These are phyloP conservation scores for Dolomedes plantarius DNA, from an alignment of 2,888 invertebrate genomes.

Conservation along the genomic window DNA sequence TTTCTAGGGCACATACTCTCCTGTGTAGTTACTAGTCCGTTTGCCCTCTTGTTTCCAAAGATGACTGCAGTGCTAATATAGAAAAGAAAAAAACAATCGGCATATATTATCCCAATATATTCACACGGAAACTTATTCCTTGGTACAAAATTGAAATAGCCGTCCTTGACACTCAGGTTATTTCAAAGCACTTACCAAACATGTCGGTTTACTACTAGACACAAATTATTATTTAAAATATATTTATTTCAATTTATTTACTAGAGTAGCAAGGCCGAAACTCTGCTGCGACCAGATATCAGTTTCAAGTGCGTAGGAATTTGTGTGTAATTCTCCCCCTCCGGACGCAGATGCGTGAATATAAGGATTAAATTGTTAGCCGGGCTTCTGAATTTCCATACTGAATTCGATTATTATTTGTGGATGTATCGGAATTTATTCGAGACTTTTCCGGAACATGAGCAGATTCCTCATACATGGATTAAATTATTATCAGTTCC, in stretches of 20 bases:
- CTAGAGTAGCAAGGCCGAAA: neutral
- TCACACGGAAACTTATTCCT: no score
- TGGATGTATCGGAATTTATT: constrained; percentile 17
- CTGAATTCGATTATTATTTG: constrained; percentile 20
- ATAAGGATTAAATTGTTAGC: constrained; percentile 12
- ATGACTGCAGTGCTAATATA: no score
- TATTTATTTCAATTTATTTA: neutral
- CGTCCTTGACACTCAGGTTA: no score
- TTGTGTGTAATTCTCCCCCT: neutral
- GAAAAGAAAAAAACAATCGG: no score
- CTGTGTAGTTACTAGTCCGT: no score
- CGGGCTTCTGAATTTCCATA: neutral
- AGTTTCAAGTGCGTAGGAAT: neutral
- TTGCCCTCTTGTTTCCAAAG: no score
- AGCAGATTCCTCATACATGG: constrained; percentile 20
- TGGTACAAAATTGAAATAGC: no score
- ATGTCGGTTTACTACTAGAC: no score
- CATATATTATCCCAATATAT: no score
- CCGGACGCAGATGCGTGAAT: neutral
- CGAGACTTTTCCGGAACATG: neutral
- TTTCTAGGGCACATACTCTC: no score
- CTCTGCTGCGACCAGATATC: neutral
- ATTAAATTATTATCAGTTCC: constrained; percentile 64
- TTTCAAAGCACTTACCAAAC: no score
- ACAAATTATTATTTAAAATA: neutral